phyloP scores from a whole-genome alignment of 2,797 vertebrate genomes.

The Australoheros facetus region DNA sequence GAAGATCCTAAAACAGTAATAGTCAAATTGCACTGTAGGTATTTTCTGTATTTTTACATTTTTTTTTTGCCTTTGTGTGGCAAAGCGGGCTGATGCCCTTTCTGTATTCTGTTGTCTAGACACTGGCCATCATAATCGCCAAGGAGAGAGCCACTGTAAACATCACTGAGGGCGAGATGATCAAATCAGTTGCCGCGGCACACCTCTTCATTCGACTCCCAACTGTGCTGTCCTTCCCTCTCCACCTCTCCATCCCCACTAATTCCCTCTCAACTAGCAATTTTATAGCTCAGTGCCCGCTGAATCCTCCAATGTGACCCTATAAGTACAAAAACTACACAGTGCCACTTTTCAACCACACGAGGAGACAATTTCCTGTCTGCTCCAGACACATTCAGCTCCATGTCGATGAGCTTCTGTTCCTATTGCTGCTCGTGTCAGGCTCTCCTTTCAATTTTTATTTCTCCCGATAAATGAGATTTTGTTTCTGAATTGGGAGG shows the following conservation, averaged over 20 bases:
- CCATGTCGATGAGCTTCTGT: constrained; percentile 6
- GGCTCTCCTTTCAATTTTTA: constrained; percentile 32
- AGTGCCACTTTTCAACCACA: constrained; percentile 21
- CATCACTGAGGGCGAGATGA: constrained; percentile 17
- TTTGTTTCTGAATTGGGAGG: constrained; percentile 49
- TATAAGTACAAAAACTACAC: constrained; percentile 38
- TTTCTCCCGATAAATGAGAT: constrained; percentile 47
- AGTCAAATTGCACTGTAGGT: background rate
- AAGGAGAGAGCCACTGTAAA: background rate
- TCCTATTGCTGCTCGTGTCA: constrained; percentile 17
- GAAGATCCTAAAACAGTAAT: background rate
- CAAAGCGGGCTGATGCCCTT: background rate
- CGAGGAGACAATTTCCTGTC: constrained; percentile 55
- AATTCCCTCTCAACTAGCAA: constrained; percentile 65
- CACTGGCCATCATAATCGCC: background rate
- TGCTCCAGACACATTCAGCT: constrained; percentile 13
- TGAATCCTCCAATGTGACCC: constrained; percentile 57
- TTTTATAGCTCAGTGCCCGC: constrained; percentile 65
- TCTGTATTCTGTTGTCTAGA: constrained; percentile 6
- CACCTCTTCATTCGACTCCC: constrained; percentile 25
- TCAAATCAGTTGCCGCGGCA: constrained; percentile 31
- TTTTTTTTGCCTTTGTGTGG: background rate
- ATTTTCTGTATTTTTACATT: background rate
- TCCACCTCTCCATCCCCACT: constrained; percentile 39
- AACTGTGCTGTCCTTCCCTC: constrained; percentile 21